phyloP scores from a whole-genome alignment of 2,113 vertebrate genomes.

The cattle (Bos taurus) region DNA sequence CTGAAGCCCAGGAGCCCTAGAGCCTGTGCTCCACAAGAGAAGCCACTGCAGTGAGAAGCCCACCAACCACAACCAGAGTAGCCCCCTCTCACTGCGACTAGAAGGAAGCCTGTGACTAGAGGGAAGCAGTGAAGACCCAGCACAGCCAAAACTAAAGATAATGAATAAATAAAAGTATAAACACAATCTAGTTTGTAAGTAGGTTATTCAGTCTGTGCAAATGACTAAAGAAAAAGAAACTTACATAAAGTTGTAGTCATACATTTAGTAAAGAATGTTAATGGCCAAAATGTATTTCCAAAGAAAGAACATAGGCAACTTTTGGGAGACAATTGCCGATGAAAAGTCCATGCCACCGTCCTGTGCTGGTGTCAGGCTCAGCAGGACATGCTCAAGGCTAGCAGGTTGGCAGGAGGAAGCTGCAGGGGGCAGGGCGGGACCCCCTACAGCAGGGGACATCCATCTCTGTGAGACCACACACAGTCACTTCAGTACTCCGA shows the following conservation, averaged over 20 bases:
- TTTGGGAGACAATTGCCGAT: not conserved
- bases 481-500: not conserved
- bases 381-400: not conserved
- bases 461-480: not conserved
- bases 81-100: not conserved
- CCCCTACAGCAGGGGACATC: not conserved
- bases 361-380: not conserved
- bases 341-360: not conserved
- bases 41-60: not conserved
- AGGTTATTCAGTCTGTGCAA: not conserved
- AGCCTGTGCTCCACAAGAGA: not conserved
- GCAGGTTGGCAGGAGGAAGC: no score
- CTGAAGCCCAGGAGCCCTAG: not conserved
- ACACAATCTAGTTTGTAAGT: not conserved
- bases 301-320: not conserved
- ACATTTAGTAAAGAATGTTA: not conserved
- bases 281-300: not conserved
- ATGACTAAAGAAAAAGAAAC: not conserved
- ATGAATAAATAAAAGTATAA: not conserved
- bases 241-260: not conserved
- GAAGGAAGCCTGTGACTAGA: not conserved
- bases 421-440: no score
- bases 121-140: not conserved
- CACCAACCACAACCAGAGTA: rapidly evolving
- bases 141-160: not conserved